Conservation (phyloP, 2,113 vertebrate genomes). For the Haemorhous mexicanus region DNA sequence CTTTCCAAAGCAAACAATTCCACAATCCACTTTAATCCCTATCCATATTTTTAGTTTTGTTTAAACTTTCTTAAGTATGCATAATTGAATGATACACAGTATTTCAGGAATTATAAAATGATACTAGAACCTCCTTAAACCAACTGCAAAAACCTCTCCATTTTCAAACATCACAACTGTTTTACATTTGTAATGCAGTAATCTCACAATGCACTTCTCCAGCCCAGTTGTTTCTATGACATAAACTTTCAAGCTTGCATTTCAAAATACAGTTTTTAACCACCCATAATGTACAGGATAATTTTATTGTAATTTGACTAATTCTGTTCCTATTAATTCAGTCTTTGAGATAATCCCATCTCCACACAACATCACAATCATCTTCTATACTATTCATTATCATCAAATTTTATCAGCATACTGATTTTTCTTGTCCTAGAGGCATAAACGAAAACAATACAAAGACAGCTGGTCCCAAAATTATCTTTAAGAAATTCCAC, state of each 20-base stretch:
- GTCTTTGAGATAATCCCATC: not conserved
- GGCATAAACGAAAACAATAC: not conserved
- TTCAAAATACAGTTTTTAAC: not conserved
- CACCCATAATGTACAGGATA: not conserved
- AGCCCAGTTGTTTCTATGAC: not conserved
- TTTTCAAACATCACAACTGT: not conserved
- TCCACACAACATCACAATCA: not conserved
- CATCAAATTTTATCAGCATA: not conserved
- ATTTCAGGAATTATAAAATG: not conserved
- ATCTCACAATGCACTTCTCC: not conserved
- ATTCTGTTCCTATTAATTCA: not conserved
- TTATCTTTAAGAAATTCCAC: not conserved
- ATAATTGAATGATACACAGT: not conserved
- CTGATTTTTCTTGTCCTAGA: not conserved
- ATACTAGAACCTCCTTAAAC: not conserved
- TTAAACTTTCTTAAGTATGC: not conserved
- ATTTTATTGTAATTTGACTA: not conserved
- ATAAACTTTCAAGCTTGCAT: not conserved
- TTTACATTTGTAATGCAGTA: not conserved
- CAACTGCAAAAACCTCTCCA: not conserved
- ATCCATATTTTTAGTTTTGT: not conserved
- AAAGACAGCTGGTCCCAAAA: not conserved
- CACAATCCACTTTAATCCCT: not conserved
- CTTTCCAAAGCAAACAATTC: not conserved
- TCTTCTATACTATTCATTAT: not conserved